These are phyloP conservation scores for Synergus gifuensis DNA, from an alignment of 2,888 invertebrate species.

Conservation along the genomic window DNA sequence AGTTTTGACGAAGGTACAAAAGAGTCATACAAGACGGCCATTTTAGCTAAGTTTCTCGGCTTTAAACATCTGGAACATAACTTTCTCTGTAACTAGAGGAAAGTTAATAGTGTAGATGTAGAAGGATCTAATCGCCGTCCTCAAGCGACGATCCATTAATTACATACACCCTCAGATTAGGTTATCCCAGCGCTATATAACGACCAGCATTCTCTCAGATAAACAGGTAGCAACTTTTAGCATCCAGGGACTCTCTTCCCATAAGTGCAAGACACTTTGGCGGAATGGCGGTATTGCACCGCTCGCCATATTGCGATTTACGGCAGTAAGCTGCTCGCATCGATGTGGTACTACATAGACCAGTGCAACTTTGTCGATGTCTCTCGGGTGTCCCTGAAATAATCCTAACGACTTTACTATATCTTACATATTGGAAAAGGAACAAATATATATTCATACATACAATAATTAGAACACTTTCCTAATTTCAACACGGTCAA, in stretches of 20 bases:
- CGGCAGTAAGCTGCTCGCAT: not conserved
- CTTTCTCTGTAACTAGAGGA: slow-evolving; percentile 7
- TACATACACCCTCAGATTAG: slow-evolving; percentile 7
- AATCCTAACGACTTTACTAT: not conserved
- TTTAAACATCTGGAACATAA: slow-evolving; percentile 7
- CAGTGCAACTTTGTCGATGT: not conserved
- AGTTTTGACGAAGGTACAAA: slow-evolving; percentile 7
- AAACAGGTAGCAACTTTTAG: not conserved
- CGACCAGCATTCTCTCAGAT: not conserved
- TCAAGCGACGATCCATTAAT: slow-evolving; percentile 7
- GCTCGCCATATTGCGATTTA: slow-evolving; percentile 7
- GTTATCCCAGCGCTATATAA: not conserved
- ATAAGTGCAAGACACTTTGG: slow-evolving; percentile 3
- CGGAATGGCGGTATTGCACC: slow-evolving; percentile 7
- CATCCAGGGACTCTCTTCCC: not conserved
- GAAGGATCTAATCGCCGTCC: not conserved
- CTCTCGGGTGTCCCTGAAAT: not conserved
- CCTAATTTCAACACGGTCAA: no score
- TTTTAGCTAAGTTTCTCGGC: not conserved
- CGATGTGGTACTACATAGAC: not conserved
- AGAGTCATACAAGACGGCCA: not conserved
- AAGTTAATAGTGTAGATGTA: not conserved
- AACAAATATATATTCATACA: no score
- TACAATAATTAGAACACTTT: no score
- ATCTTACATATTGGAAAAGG: no score